phyloP scores from a whole-genome alignment of 1,140 invertebrate species.

The Drosophila melanogaster region DNA sequence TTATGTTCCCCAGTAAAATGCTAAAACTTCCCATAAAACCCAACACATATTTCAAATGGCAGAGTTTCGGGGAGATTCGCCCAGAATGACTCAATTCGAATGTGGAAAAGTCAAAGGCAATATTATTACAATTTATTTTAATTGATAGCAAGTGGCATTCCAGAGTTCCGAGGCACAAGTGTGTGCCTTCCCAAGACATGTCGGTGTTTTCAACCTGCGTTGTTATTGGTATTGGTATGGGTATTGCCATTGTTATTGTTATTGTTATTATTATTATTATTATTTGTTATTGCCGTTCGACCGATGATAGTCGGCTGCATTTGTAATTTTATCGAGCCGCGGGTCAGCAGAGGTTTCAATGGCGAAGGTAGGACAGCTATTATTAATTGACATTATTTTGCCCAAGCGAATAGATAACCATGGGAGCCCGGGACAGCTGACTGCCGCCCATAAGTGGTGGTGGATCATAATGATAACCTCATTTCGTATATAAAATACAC shows the following conservation, averaged over 20 bases:
- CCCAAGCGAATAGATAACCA: constrained; percentile 43
- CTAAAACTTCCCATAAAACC: constrained; percentile 1
- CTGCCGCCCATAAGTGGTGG: constrained; percentile 11
- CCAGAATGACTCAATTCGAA: constrained; percentile 44
- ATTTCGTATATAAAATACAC: not conserved
- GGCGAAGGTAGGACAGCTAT: constrained; percentile 25
- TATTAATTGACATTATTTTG: constrained; percentile 59
- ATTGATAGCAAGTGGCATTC: constrained; percentile 68
- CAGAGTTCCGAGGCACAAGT: constrained; percentile 53
- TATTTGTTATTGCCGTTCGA: constrained; percentile 28
- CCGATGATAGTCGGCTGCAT: constrained; percentile 35
- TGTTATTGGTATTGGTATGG: constrained; percentile 1
- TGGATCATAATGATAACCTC: constrained; percentile 33
- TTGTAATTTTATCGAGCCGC: constrained; percentile 51
- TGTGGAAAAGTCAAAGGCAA: constrained; percentile 49
- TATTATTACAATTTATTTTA: constrained; percentile 71
- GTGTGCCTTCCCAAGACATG: constrained; percentile 66
- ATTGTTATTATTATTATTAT: constrained; percentile 23
- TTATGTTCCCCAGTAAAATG: not conserved
- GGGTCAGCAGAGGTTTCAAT: constrained; percentile 21
- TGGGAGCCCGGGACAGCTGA: constrained; percentile 35
- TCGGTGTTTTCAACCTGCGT: constrained; percentile 5
- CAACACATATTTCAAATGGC: not conserved
- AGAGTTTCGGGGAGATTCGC: constrained; percentile 17
- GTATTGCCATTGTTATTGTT: constrained; percentile 14